phyloP scores from a whole-genome alignment of 2,888 invertebrate species.

The Protonemura montana region DNA sequence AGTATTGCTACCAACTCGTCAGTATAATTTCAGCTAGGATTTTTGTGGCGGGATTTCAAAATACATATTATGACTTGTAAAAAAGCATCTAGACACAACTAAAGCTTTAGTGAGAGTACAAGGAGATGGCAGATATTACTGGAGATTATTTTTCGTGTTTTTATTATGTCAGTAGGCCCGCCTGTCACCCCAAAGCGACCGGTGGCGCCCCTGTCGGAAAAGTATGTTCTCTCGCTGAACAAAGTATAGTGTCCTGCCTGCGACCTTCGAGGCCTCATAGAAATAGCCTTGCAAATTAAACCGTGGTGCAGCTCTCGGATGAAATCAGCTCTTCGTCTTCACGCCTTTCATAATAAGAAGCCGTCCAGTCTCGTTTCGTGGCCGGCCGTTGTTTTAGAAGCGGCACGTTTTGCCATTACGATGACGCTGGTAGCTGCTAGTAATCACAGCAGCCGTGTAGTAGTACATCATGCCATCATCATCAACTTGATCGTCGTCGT shows the following conservation, averaged over 20 bases:
- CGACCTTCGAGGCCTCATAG: not conserved
- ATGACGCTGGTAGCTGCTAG: not conserved
- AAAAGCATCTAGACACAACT: too few relatives aligned
- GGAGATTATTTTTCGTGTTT: too few relatives aligned
- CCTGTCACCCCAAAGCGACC: too few relatives aligned
- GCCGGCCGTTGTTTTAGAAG: not conserved
- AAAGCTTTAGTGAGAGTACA: too few relatives aligned
- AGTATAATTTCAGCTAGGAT: too few relatives aligned
- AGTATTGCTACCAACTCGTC: too few relatives aligned
- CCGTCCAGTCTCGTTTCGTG: not conserved
- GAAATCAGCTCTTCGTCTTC: constrained; percentile 7
- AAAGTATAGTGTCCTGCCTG: not conserved
- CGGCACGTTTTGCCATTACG: not conserved
- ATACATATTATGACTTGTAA: too few relatives aligned
- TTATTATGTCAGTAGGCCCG: too few relatives aligned
- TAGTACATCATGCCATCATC: not conserved
- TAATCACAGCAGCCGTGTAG: not conserved
- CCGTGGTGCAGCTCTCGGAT: not conserved
- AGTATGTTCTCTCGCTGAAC: too few relatives aligned
- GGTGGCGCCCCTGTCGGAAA: too few relatives aligned
- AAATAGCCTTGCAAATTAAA: constrained; percentile 12
- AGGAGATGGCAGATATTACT: too few relatives aligned
- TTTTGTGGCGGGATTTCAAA: too few relatives aligned
- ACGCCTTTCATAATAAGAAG: not conserved
- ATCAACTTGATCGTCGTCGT: not conserved